phyloP scores from a whole-genome alignment of 1,140 invertebrate species.

The Samia ricini region DNA sequence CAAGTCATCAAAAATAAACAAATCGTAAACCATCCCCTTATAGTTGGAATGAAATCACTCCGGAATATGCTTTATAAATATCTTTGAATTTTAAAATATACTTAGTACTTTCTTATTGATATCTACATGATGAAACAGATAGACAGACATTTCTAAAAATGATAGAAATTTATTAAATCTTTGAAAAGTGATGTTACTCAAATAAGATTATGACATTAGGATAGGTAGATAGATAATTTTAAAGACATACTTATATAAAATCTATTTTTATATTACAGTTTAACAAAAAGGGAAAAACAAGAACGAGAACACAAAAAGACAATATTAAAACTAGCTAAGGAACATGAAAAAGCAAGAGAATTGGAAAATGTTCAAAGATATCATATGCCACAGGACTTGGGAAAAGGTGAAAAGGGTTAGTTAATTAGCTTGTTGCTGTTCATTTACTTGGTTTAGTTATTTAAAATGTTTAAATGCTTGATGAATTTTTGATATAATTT shows the following conservation, averaged over 20 bases:
- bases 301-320: conserved; percentile 95
- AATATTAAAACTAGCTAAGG: conserved; percentile 93
- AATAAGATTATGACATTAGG: not conserved
- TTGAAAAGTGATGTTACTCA: not conserved
- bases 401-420: conserved; percentile 81
- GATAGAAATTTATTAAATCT: not conserved
- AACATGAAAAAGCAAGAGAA: conserved; percentile 96
- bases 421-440: conserved; percentile 3
- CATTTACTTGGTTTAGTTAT: too few species aligned
- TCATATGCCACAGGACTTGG: conserved; percentile 92
- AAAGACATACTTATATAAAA: not conserved
- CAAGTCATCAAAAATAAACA: too few species aligned
- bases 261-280: conserved; percentile 72
- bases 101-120: too few species aligned
- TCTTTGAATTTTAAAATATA: too few species aligned
- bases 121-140: too few species aligned
- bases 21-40: too few species aligned
- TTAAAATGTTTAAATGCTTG: not conserved
- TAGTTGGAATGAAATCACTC: too few species aligned
- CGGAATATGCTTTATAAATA: too few species aligned
- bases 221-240: not conserved
- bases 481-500: too few species aligned
- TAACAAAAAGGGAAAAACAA: conserved; percentile 91
- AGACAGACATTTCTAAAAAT: not conserved
- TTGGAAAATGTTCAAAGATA: conserved; percentile 95